phyloP scores from a whole-genome alignment of 92 coral and sea anemone species.

The Ricordea florida region DNA sequence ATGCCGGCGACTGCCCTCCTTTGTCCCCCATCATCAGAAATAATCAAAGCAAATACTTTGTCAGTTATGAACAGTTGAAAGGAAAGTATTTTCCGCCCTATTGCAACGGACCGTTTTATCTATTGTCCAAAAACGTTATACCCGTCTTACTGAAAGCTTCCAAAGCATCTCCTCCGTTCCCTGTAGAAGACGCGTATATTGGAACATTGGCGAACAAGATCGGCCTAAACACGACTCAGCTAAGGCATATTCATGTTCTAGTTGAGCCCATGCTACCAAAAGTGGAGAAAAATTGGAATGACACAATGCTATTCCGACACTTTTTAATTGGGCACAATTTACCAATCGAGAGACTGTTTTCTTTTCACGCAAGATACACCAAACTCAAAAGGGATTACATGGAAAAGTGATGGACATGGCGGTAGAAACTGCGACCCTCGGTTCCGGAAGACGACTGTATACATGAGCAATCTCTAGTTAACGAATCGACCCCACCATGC shows the following conservation, averaged over 20 bases:
- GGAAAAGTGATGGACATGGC: no score
- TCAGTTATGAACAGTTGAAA: neutral
- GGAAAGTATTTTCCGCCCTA: slow-evolving; percentile 16
- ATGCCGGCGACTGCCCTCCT: slow-evolving; percentile 12
- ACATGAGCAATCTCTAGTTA: no score
- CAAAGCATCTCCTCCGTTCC: neutral
- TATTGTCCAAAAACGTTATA: slow-evolving; percentile 33
- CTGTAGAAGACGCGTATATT: slow-evolving; percentile 50
- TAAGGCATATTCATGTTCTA: neutral
- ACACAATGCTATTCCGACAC: neutral
- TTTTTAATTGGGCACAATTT: neutral
- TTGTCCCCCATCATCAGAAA: neutral
- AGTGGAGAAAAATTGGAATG: no score
- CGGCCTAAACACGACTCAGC: neutral
- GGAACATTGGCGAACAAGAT: slow-evolving; percentile 26
- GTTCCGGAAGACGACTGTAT: no score
- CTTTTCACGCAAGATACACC: neutral
- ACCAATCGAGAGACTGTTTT: neutral
- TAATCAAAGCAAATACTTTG: neutral
- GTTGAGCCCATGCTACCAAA: neutral
- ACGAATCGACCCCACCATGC: no score
- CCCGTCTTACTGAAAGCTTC: slow-evolving; percentile 5
- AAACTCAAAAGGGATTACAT: no score
- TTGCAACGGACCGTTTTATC: slow-evolving; percentile 45
- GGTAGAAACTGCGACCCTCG: no score